Evolutionary conservation across 2,113 vertebrate genomes (phyloP).

Genomic region (Sinocyclocheilus maitianheensis): DNA sequence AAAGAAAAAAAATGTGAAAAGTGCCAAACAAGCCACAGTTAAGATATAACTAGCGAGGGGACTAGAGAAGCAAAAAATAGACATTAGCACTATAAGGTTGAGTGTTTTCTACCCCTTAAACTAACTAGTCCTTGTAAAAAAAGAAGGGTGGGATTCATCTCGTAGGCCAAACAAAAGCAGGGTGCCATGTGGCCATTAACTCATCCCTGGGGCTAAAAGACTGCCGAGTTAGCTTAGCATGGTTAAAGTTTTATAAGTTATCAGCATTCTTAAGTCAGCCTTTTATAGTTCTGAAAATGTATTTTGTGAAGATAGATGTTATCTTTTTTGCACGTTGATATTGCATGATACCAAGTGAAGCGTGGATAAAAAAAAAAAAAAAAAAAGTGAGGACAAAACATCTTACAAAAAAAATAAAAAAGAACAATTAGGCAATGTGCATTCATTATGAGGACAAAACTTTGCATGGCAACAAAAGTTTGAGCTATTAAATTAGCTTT

Average conservation of each 20-base stretch:
- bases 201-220: constrained; percentile 69
- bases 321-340: constrained; percentile 84
- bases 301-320: constrained; percentile 85
- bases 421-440: constrained; percentile 69
- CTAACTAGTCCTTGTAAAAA: constrained; percentile 60
- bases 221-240: constrained; percentile 73
- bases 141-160: constrained; percentile 60
- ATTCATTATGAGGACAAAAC: constrained; percentile 73
- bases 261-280: constrained; percentile 79
- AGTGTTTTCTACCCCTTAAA: constrained; percentile 67
- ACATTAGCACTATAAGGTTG: constrained; percentile 63
- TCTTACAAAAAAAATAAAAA: background rate
- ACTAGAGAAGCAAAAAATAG: constrained; percentile 58
- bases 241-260: constrained; percentile 76
- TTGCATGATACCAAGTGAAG: constrained; percentile 82
- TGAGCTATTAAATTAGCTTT: constrained; percentile 71
- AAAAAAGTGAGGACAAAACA: constrained; percentile 12
- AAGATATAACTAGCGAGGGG: constrained; percentile 63
- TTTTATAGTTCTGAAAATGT: constrained; percentile 83
- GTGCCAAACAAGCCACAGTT: constrained; percentile 83
- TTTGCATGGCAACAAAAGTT: constrained; percentile 77
- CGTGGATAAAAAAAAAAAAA: constrained; percentile 70
- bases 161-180: constrained; percentile 68
- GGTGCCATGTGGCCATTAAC: constrained; percentile 66
- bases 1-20: constrained; percentile 77